Conservation (phyloP, 1,140 invertebrate genomes). For the Holcopasites calliopsidis region DNA sequence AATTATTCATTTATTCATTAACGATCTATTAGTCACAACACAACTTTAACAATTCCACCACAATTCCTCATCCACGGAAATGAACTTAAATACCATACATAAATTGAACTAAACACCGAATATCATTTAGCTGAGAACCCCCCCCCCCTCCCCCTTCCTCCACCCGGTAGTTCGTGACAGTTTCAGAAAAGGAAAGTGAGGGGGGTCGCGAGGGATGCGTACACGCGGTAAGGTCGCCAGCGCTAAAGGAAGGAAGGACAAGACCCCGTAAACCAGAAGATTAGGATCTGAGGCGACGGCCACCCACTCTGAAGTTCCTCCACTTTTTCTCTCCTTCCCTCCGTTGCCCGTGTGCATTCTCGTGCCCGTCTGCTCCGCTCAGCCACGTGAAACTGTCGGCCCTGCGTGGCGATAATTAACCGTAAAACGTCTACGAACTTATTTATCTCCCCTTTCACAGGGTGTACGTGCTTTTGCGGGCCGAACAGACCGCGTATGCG, state of each 20-base stretch:
- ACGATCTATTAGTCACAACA: too few relatives aligned
- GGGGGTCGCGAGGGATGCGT: slow-evolving; percentile 49
- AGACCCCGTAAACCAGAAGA: slow-evolving; percentile 74
- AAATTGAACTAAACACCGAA: background rate
- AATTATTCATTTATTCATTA: too few relatives aligned
- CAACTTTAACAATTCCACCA: too few relatives aligned
- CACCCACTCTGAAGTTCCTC: slow-evolving; percentile 72
- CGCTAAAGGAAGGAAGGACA: slow-evolving; percentile 59
- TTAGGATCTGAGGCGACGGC: slow-evolving; percentile 74
- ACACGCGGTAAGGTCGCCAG: slow-evolving; percentile 54
- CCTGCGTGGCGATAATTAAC: slow-evolving; percentile 72
- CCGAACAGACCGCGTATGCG: slow-evolving; percentile 24
- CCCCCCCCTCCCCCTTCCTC: too few relatives aligned
- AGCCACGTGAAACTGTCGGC: slow-evolving; percentile 52
- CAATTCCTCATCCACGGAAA: too few relatives aligned
- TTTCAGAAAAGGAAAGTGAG: slow-evolving; percentile 24
- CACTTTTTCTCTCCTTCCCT: slow-evolving; percentile 50
- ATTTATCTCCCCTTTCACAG: slow-evolving; percentile 68
- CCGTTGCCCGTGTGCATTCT: slow-evolving; percentile 29
- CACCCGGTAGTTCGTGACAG: too few relatives aligned
- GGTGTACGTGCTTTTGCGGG: slow-evolving; percentile 35
- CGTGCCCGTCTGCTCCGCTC: slow-evolving; percentile 28
- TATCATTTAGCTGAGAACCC: too few relatives aligned
- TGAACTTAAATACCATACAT: too few relatives aligned
- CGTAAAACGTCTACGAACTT: slow-evolving; percentile 67